Evolutionary conservation across 2,888 invertebrate genomes (phyloP).

Genomic region (Luffia ferchaultella): DNA sequence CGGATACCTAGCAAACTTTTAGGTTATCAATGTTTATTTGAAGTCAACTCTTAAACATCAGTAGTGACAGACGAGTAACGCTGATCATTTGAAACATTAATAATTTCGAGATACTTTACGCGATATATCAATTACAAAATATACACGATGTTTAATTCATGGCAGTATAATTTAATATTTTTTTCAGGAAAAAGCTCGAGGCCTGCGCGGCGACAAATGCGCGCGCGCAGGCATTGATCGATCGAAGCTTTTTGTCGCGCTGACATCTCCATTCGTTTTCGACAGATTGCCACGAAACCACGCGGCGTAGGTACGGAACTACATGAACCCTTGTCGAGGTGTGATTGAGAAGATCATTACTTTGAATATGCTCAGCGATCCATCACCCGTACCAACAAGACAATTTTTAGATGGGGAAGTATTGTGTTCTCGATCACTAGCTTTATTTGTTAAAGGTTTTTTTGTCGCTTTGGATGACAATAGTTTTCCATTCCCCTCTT

Average conservation of each 20-base stretch:
- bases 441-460: neutral
- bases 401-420: slow-evolving; percentile 14
- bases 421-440: neutral
- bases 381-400: slow-evolving; percentile 31
- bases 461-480: neutral
- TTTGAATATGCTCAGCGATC: slow-evolving; percentile 51
- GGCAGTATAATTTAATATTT: neutral
- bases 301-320: slow-evolving; percentile 21
- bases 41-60: too few species aligned
- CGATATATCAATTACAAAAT: neutral
- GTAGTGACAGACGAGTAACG: too few species aligned
- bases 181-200: slow-evolving; percentile 13
- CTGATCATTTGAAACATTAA: too few species aligned
- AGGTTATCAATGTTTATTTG: too few species aligned
- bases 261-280: slow-evolving; percentile 59
- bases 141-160: neutral
- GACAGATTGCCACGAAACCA: slow-evolving; percentile 49
- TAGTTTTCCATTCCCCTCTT: too few species aligned
- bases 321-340: slow-evolving; percentile 33
- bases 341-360: slow-evolving; percentile 34
- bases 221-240: slow-evolving; percentile 46
- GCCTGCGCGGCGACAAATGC: slow-evolving; percentile 28
- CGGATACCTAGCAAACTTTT: too few species aligned
- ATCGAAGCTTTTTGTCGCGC: slow-evolving; percentile 59
- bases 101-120: too few species aligned